Conservation (phyloP, 2,888 invertebrate genomes). For the Aleiodes leptofemur region DNA sequence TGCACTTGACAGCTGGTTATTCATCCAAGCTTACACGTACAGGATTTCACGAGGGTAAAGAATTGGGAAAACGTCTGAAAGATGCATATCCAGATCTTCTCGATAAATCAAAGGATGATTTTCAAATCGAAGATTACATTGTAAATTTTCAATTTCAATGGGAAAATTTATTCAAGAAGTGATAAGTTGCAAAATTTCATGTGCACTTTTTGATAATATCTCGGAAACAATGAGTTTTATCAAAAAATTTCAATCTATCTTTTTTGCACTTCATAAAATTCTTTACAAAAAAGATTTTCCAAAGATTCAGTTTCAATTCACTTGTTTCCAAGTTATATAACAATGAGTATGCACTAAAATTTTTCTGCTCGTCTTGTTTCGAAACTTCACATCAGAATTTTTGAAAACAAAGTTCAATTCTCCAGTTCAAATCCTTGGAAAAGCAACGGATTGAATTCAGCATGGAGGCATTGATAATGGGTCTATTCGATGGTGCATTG, state of each 20-base stretch:
- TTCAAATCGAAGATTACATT: not conserved
- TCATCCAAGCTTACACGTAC: not conserved
- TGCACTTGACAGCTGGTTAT: too few species aligned
- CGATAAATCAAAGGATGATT: not conserved
- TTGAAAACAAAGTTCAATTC: slow-evolving; percentile 30
- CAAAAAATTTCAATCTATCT: too few species aligned
- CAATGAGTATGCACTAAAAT: too few species aligned
- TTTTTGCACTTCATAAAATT: too few species aligned
- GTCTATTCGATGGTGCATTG: slow-evolving; percentile 78
- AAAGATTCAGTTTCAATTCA: too few species aligned
- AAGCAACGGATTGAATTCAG: slow-evolving; percentile 79
- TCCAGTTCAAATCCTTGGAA: slow-evolving; percentile 81
- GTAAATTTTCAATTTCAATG: too few species aligned
- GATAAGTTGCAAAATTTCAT: slow-evolving; percentile 57
- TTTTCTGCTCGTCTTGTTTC: not conserved
- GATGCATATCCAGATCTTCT: not conserved
- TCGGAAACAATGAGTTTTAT: too few species aligned
- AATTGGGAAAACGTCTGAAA: slow-evolving; percentile 4
- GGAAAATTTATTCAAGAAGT: slow-evolving; percentile 60
- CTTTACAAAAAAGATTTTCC: not conserved
- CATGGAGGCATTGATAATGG: slow-evolving; percentile 82
- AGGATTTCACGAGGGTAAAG: not conserved
- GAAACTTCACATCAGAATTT: not conserved
- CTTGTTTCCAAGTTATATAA: too few species aligned
- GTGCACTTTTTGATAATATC: too few species aligned